A percentile compares a stretch with the other conserved stretches of the same genome.
Conservation (phyloP, 2,888 invertebrate species). For the Alloplasta piceator region DNA sequence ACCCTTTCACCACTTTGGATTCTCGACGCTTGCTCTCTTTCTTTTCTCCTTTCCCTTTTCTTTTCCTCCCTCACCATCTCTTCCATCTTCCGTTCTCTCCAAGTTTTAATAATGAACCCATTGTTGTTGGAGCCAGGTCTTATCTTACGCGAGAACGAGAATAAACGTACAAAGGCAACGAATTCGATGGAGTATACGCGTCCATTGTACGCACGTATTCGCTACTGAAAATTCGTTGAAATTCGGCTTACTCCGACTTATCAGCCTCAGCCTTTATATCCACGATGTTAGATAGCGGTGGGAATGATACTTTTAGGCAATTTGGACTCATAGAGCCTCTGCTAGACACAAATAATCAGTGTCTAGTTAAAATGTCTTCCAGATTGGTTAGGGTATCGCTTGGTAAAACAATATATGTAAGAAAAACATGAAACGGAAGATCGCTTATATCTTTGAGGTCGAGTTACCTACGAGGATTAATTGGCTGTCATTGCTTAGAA, state of each 20-base stretch:
- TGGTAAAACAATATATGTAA: too few species aligned
- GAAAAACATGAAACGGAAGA: too few species aligned
- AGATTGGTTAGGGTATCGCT: too few species aligned
- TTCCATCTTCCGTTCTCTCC: constrained; percentile 25
- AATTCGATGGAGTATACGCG: constrained; percentile 13
- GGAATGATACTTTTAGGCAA: too few species aligned
- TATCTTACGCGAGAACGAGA: constrained; percentile 41
- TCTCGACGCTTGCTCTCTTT: background rate
- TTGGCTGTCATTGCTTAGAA: too few species aligned
- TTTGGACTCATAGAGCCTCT: too few species aligned
- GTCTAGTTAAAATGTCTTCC: too few species aligned
- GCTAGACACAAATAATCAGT: too few species aligned
- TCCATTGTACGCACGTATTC: background rate
- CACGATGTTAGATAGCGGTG: background rate
- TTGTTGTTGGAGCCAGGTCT: constrained; percentile 65
- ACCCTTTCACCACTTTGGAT: background rate
- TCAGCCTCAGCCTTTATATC: background rate
- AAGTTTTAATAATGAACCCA: constrained; percentile 71
- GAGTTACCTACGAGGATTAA: too few species aligned
- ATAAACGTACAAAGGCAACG: constrained; percentile 13
- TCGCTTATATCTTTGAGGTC: too few species aligned
- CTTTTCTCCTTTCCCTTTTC: constrained; percentile 32
- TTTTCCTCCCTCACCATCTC: background rate
- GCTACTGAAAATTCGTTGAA: background rate
- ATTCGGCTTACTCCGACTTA: background rate